Evolutionary conservation across 53 echinoderm and acorn worm genomes (phyloP), one percentile per base, ranked within the genome.

Genomic region (Luidia sarsii): DNA sequence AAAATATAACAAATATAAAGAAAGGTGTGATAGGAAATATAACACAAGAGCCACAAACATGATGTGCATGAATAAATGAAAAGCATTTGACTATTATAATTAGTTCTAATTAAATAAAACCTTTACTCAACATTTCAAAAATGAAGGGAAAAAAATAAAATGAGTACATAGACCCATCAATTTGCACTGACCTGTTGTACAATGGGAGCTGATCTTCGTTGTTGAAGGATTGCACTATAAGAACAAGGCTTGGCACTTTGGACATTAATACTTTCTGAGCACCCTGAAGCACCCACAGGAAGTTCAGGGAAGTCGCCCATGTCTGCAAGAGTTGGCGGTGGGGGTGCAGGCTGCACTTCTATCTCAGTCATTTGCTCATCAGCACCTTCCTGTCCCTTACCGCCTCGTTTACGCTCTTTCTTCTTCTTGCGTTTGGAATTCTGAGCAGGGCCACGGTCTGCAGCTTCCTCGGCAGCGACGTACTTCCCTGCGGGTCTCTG

Each of bases 261-360:
- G 4, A 16, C 0, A 24, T 22, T 64, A n/a, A 39, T 72, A 23
- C 33, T 43, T 0, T 39, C 29, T n/a, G 81, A 22, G 43, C 60
- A 66, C 32, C 38, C 52, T 39, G 71, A 37, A 8, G 20, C 61
- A 33, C 60, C 86, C 30, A 79, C n/a, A 1, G 95, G 90, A 10
- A 95, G 70, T 43, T 90, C 92, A 27, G 95, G 95, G 39, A 90
- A 95, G 64, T 95, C 95, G 2, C 70, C 81, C 51, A 67, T 70
- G 64, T 95, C 92, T 37, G 65, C 75, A 56, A 92, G 79, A 75
- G 81, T 70, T 3, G 95, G 92, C 45, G 95, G 90, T 22, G 81
- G 85, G 16, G 62, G 80, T 7, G 57, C 33, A 3, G 41, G 77
- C 27, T 41, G 24, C 7, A 53, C 32, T 75, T 55, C 60, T 33